phyloP scores from a whole-genome alignment of 2,888 invertebrate species.

The Mimachlamys varia region DNA sequence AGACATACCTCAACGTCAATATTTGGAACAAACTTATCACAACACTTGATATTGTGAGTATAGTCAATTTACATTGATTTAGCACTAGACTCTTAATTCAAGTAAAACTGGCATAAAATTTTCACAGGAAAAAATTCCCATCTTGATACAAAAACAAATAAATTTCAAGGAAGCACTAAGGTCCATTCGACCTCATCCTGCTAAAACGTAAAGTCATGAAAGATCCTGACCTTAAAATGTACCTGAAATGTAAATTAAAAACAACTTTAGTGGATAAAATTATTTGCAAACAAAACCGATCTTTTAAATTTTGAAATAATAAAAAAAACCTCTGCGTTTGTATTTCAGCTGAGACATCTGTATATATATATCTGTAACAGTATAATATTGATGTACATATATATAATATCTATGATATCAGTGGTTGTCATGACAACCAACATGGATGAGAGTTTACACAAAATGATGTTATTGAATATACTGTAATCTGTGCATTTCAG shows the following conservation, averaged over 20 bases:
- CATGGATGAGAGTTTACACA: not conserved
- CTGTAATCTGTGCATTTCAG: not conserved
- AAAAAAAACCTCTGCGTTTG: not conserved
- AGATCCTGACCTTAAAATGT: not conserved
- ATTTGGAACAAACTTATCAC: not conserved
- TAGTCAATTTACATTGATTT: not conserved
- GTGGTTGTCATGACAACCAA: not conserved
- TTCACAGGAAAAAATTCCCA: not conserved
- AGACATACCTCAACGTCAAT: not conserved
- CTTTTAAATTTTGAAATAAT: not conserved
- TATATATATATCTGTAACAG: not conserved
- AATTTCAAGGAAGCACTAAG: not conserved
- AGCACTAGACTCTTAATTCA: not conserved
- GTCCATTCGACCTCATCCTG: not conserved
- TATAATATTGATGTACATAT: not conserved
- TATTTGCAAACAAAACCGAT: not conserved
- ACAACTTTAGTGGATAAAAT: not conserved
- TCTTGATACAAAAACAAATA: not conserved
- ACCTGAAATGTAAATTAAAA: not conserved
- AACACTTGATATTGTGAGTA: constrained; percentile 18
- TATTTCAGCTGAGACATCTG: not conserved
- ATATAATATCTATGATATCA: not conserved
- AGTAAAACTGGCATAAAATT: constrained; percentile 3
- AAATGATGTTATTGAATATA: not conserved
- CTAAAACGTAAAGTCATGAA: not conserved